Evolutionary conservation across 1,140 invertebrate genomes (phyloP), one percentile per base, ranked within the genome.

Genomic region (Drosophila bocqueti): DNA sequence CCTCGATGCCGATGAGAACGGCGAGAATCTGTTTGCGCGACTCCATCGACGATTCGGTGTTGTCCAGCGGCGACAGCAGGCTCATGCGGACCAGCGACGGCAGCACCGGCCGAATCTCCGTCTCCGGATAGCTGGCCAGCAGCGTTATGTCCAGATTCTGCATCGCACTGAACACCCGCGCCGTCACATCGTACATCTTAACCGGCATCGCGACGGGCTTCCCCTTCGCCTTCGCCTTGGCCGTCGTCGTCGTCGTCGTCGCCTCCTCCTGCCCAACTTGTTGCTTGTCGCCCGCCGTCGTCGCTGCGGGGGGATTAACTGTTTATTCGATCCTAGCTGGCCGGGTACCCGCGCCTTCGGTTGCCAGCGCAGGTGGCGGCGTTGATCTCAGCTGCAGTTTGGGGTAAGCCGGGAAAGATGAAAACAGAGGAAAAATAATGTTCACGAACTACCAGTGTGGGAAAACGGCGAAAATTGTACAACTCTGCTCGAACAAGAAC

Each of bases 11-110:
- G 2, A 97, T 97, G 1, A 99, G 94, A 36, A 98, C 95, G 15
- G 97, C 97, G 1, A 99, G 93, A 50, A 99, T 97, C 79, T 97
- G 96, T 92, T 98, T 98, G 76, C 97, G 96, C 11, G 96, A 96
- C 80, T 96, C 96, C 7, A 96, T 95, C 93, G 98, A 99, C 45
- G 96, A 95, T 79, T 95, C 95, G 1, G 97, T 97, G 59, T 96
- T 96, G 93, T 99, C 98, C 26, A 98, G 93, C 8, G 97, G 97
- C 34, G 96, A 96, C 76, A 98, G 98, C 1, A 99, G 93, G 71
- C 97, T 97, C 97, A 99, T 99, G 57, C 98, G 95, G 57, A 97
- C 98, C 49, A 99, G 94, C 93, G 97, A 98, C 59, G 98, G 98
- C 81, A 99, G 94, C 49, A 99, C 96, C 16, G 98, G 97, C 16